These are phyloP conservation scores for Lagenorhynchus albirostris DNA, from an alignment of 2,113 vertebrate genomes.

Conservation along the genomic window DNA sequence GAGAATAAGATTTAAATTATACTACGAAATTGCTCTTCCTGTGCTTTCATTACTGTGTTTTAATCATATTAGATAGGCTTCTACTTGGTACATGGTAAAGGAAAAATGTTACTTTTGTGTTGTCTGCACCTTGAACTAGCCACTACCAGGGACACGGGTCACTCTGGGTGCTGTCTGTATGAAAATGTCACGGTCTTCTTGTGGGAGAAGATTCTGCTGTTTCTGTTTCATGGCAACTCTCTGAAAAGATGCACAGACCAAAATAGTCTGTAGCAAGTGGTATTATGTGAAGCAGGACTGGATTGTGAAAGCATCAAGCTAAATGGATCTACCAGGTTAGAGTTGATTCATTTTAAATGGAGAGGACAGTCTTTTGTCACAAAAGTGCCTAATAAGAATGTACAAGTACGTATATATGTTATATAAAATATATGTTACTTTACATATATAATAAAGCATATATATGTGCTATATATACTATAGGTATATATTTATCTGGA, in stretches of 20 bases:
- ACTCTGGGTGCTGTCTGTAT: not conserved
- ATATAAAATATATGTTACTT: not conserved
- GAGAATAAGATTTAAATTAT: not conserved
- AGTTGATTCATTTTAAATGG: conserved; percentile 37
- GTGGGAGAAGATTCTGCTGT: conserved; percentile 20
- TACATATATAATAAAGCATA: not conserved
- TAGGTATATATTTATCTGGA: not conserved
- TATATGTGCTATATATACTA: not conserved
- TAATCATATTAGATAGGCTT: not conserved
- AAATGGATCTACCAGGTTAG: not conserved
- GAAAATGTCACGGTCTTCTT: not conserved
- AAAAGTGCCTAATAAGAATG: not conserved
- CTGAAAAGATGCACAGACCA: conserved; percentile 21
- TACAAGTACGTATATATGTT: not conserved
- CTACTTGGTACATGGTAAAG: not conserved
- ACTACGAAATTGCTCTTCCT: not conserved
- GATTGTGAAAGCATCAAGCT: not conserved
- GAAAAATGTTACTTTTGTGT: not conserved
- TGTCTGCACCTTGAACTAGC: not conserved
- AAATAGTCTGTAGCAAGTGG: conserved; percentile 32
- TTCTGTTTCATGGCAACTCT: not conserved
- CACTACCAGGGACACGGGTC: not conserved
- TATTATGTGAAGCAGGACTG: not conserved
- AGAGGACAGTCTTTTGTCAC: not conserved
- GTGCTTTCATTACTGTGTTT: not conserved